phyloP scores from a whole-genome alignment of 1,140 invertebrate species.

The Lepidotrigona ventralis region DNA sequence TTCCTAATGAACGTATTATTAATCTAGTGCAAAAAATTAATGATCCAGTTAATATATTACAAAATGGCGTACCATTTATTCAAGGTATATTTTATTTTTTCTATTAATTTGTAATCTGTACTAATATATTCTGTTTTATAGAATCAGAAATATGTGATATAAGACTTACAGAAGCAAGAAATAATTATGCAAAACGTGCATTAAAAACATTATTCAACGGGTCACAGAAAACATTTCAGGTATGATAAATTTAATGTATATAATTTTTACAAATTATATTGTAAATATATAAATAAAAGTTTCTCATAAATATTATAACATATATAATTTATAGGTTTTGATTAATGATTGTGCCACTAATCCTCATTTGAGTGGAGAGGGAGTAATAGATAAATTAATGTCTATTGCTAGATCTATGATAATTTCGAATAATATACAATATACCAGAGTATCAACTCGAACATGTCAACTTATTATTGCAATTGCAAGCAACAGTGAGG shows the following conservation, averaged over 20 bases:
- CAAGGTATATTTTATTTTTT: conserved; percentile 64
- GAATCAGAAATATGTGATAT: conserved; percentile 75
- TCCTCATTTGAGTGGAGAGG: conserved; percentile 73
- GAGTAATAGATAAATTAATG: conserved; percentile 77
- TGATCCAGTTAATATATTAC: conserved; percentile 70
- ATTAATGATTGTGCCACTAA: conserved; percentile 77
- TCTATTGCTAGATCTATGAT: conserved; percentile 76
- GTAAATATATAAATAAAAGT: no score
- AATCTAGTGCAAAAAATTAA: conserved; percentile 72
- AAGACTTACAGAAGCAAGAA: conserved; percentile 72
- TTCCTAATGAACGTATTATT: conserved; percentile 73
- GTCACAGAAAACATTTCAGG: conserved; percentile 78
- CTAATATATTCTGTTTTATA: conserved; percentile 51
- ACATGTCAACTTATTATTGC: conserved; percentile 79
- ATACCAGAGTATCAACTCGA: conserved; percentile 75
- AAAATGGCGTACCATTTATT: conserved; percentile 71
- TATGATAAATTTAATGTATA: conserved; percentile 42
- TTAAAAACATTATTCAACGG: conserved; percentile 78
- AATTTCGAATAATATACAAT: conserved; percentile 78
- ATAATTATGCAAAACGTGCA: conserved; percentile 76
- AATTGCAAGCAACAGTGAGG: conserved; percentile 75
- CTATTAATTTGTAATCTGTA: not conserved
- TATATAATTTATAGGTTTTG: conserved; percentile 69
- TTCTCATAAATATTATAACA: not conserved
- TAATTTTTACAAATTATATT: not conserved